Percentiles rank a stretch among this genome's conserved stretches.
phyloP scores from a whole-genome alignment of 2,888 invertebrate species.

The Sarcophaga rosellei region DNA sequence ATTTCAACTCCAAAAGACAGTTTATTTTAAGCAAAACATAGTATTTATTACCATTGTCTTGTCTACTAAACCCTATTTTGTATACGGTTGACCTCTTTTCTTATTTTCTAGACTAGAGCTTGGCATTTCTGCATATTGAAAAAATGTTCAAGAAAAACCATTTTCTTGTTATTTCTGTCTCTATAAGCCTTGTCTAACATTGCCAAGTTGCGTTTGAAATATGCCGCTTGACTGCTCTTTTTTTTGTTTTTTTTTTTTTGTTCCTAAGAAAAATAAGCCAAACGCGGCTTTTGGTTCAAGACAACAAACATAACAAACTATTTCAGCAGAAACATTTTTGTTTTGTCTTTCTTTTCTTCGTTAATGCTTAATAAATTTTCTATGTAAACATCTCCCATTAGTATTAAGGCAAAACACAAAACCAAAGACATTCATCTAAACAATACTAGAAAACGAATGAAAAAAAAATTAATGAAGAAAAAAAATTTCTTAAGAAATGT shows the following conservation, averaged over 20 bases:
- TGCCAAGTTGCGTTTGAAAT: conserved; percentile 34
- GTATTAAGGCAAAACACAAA: conserved; percentile 7
- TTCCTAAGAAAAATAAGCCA: conserved; percentile 5
- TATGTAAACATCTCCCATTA: conserved; percentile 53
- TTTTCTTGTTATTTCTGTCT: conserved; percentile 27
- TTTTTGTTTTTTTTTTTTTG: no score
- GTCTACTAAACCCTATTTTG: conserved; percentile 12
- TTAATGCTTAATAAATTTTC: conserved; percentile 33
- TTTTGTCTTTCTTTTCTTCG: neutral
- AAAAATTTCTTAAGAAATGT: conserved; percentile 51
- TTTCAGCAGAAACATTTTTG: conserved; percentile 31
- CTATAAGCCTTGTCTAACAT: neutral
- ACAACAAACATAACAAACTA: conserved; percentile 8
- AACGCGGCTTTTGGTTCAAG: neutral
- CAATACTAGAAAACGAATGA: neutral
- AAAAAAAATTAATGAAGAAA: conserved; percentile 27
- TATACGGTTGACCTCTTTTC: conserved; percentile 48
- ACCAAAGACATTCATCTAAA: conserved; percentile 18
- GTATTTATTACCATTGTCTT: conserved; percentile 24
- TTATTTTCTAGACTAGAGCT: neutral
- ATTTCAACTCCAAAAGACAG: neutral
- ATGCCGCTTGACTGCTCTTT: conserved; percentile 52
- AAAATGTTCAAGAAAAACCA: neutral
- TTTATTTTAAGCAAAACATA: neutral
- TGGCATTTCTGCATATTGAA: conserved; percentile 36